A percentile compares a stretch with the other conserved stretches of the same genome.
These are phyloP conservation scores for Nanorana parkeri DNA, from an alignment of 2,113 vertebrate species.

Conservation along the genomic window DNA sequence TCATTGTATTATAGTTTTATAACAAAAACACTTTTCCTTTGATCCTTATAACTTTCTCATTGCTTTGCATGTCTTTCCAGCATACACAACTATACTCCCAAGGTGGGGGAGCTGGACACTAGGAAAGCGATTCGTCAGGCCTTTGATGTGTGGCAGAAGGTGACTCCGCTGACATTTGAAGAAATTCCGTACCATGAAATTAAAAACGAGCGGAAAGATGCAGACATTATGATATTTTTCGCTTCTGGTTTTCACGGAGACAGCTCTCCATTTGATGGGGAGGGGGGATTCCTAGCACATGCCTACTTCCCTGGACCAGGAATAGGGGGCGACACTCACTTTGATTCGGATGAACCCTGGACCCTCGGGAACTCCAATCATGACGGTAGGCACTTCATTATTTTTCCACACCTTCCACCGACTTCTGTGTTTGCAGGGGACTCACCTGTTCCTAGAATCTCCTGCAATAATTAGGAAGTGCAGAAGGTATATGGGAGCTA, in stretches of 20 bases:
- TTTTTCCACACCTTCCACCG: too few species aligned
- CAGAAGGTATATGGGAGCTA: too few species aligned
- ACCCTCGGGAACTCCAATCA: slow-evolving; percentile 94
- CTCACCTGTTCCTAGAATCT: too few species aligned
- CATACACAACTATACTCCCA: slow-evolving; percentile 97
- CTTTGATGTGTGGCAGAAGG: slow-evolving; percentile 97
- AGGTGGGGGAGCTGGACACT: slow-evolving; percentile 94
- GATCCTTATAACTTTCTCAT: too few species aligned
- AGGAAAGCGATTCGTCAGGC: slow-evolving; percentile 94
- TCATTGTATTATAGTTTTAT: too few species aligned
- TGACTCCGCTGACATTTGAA: slow-evolving; percentile 95
- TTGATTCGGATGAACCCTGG: slow-evolving; percentile 97
- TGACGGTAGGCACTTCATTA: slow-evolving; percentile 79
- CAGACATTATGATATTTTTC: slow-evolving; percentile 99
- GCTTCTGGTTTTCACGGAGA: slow-evolving; percentile 98
- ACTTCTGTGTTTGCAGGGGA: too few species aligned
- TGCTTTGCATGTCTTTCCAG: slow-evolving; percentile 69
- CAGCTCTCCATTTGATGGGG: slow-evolving; percentile 96
- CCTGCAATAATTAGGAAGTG: too few species aligned
- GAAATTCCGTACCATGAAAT: slow-evolving; percentile 95
- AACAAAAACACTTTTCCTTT: too few species aligned
- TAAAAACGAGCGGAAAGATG: slow-evolving; percentile 93
- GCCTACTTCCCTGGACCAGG: slow-evolving; percentile 97
- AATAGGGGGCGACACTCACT: slow-evolving; percentile 97
- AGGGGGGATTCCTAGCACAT: slow-evolving; percentile 96